Conservation (phyloP, 2,888 invertebrate species). For the Myopa testacea region DNA sequence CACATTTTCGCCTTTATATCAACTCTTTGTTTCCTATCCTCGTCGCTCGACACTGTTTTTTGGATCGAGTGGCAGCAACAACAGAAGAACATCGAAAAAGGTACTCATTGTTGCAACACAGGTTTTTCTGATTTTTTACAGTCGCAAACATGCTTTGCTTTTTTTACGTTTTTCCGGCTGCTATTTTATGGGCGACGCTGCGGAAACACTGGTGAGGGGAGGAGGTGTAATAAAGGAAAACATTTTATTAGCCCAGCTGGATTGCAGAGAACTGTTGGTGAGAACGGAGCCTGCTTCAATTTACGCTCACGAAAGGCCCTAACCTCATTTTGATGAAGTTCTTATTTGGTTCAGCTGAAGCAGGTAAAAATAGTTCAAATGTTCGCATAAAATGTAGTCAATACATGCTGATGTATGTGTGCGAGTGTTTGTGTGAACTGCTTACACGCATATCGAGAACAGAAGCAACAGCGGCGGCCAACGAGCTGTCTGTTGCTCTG, state of each 20-base stretch:
- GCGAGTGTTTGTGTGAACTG: background rate
- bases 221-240: background rate
- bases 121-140: background rate
- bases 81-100: too few species aligned
- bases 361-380: slow-evolving; percentile 5
- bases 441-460: background rate
- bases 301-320: background rate
- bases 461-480: background rate
- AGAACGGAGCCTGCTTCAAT: background rate
- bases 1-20: too few species aligned
- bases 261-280: background rate
- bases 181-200: background rate
- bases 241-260: slow-evolving; percentile 6
- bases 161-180: background rate
- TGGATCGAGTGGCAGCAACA: too few species aligned
- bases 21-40: too few species aligned
- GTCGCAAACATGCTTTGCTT: background rate
- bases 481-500: background rate
- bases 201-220: background rate
- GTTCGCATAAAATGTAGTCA: background rate
- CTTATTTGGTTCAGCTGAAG: background rate
- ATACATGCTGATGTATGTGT: background rate
- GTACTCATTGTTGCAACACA: too few species aligned
- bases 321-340: slow-evolving; percentile 14
- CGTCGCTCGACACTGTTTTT: too few species aligned